Base-by-base conservation (phyloP, 2,113 vertebrate species). In the Apistogramma diplotaenia region DNA sequence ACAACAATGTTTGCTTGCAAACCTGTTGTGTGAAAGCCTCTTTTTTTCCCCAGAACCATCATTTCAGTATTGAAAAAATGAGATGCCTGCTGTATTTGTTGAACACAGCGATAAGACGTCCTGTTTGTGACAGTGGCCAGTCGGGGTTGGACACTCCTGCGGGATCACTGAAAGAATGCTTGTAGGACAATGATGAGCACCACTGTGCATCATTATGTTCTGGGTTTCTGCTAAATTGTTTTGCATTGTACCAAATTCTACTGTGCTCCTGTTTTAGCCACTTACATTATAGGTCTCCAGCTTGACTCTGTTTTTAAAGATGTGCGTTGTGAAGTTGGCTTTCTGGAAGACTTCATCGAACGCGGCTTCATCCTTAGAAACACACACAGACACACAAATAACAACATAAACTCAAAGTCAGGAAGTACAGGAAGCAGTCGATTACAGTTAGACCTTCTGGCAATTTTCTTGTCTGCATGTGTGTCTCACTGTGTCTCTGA, bases 241-340 rank as follows among this genome's bases (percentile, higher is more conserved):
- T 59, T 59, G 31, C 33, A 70, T 35, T 80, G 37, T 25, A 74
- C 61, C 19, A 62, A 23, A 65, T 71, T 25, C 35, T 53, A 31
- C 49, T 67, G 25, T 55, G 58, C 65, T 79, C 13, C 5, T 1
- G 7, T 79, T 76, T 35, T 25, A 51, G 61, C 16, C 73, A 96
- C 97, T 97, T 90, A 99, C 98, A 0, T 99, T 98, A 94, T 96
- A 98, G 0, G 95, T 97, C 92, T 99, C 97, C 79, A 97, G 90
- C 79, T 99, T 99, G 83, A 97, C 94, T 79, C 95, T 89, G 94
- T 96, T 96, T 87, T 84, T 96, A 93, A 98, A 98, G 40, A 95
- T 93, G 18, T 96, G 96, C 0, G 96, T 96, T 59, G 88, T 96
- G 85, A 97, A 97, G 94, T 92, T 96, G 89, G 95, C 96, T 77